A percentile compares a stretch with the other conserved stretches of the same genome.
Evolutionary conservation across 2,888 invertebrate genomes (phyloP).

Genomic region (Dynastes hyllus): DNA sequence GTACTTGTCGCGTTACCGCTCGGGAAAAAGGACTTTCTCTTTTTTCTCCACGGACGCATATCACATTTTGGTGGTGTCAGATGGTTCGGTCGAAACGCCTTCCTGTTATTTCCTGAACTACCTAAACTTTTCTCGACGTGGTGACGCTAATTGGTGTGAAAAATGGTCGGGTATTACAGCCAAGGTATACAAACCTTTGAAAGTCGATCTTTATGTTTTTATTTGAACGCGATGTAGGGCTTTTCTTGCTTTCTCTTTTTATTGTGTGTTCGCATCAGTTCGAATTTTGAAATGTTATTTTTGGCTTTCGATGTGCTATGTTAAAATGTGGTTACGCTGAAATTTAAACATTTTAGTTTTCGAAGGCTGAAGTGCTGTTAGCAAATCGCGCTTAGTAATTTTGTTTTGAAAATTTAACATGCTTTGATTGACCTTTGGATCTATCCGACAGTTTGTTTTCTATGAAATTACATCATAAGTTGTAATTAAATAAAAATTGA

Average conservation of each 20-base stretch:
- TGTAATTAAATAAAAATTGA: too few relatives aligned
- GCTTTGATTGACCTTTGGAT: too few relatives aligned
- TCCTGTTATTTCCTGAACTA: conserved; percentile 14
- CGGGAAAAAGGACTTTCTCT: neutral
- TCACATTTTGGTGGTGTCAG: conserved; percentile 17
- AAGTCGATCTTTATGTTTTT: neutral
- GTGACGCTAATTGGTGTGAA: conserved; percentile 54
- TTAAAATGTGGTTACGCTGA: neutral
- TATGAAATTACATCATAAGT: too few relatives aligned
- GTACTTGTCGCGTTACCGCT: neutral
- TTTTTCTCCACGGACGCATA: conserved; percentile 14
- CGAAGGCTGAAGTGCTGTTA: too few relatives aligned
- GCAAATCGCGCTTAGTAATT: too few relatives aligned
- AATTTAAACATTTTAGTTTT: neutral
- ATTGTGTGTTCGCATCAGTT: conserved; percentile 30
- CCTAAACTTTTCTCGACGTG: conserved; percentile 4
- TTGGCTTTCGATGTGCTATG: conserved; percentile 3
- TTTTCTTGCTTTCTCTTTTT: conserved; percentile 46
- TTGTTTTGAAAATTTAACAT: too few relatives aligned
- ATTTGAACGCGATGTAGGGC: neutral
- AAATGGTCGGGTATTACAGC: conserved; percentile 62
- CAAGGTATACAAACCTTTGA: conserved; percentile 59
- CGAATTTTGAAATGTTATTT: conserved; percentile 6
- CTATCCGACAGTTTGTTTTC: too few relatives aligned
- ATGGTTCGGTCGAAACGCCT: conserved; percentile 16